Evolutionary conservation across 2,888 invertebrate species (phyloP).

Genomic region (Psylliodes chrysocephalus): DNA sequence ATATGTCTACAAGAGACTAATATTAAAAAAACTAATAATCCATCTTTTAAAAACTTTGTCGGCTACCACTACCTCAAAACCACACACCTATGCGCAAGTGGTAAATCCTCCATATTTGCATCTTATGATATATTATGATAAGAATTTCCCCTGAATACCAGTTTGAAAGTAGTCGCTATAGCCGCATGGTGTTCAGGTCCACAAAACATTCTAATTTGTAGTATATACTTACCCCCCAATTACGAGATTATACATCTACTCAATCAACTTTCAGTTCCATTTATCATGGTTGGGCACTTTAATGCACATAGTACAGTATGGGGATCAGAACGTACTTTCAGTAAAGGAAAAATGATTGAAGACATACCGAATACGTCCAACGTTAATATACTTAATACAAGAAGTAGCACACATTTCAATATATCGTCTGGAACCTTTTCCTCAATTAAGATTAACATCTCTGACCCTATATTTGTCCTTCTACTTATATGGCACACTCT

Average conservation of each 20-base stretch:
- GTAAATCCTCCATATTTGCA: neutral
- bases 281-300: conserved; percentile 1
- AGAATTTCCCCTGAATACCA: conserved; percentile 8
- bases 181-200: conserved; percentile 10
- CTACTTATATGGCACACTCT: conserved; percentile 3
- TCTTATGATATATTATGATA: conserved; percentile 1
- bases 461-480: conserved; percentile 1
- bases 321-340: conserved; percentile 13
- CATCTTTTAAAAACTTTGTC: conserved; percentile 7
- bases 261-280: neutral
- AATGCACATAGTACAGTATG: conserved; percentile 16
- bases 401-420: conserved; percentile 21
- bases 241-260: neutral
- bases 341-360: conserved; percentile 12
- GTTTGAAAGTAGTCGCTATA: neutral
- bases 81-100: neutral
- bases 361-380: conserved; percentile 4
- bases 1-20: conserved; percentile 18
- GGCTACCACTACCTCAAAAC: conserved; percentile 8
- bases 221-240: conserved; percentile 2
- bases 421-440: conserved; percentile 16
- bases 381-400: conserved; percentile 10
- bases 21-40: conserved; percentile 12
- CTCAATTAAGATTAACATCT: neutral
- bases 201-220: conserved; percentile 1